A percentile compares a stretch with the other conserved stretches of the same genome.
Conservation (phyloP, 2,888 invertebrate species). For the Incurvaria masculella region DNA sequence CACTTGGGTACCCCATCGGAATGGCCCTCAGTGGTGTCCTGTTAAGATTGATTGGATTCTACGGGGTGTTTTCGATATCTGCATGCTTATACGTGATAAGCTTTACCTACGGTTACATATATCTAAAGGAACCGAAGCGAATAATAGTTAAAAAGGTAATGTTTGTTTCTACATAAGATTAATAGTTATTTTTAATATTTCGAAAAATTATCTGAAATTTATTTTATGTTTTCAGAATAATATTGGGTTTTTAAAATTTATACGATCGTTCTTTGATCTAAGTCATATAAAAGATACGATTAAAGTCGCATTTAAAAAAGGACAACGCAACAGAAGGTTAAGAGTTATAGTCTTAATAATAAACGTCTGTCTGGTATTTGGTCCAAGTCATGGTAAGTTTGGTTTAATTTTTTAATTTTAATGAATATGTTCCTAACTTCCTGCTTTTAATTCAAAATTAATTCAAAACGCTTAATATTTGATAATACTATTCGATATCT, state of each 20-base stretch:
- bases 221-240: constrained; percentile 19
- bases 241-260: constrained; percentile 28
- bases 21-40: constrained; percentile 82
- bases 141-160: constrained; percentile 25
- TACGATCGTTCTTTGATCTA: constrained; percentile 72
- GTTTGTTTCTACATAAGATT: constrained; percentile 16
- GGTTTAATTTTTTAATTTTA: not conserved
- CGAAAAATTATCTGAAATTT: too few species aligned
- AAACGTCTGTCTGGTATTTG: constrained; percentile 79
- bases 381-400: constrained; percentile 73
- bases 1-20: constrained; percentile 83
- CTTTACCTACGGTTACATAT: constrained; percentile 67
- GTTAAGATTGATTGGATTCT: constrained; percentile 68
- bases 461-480: not conserved
- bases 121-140: constrained; percentile 62
- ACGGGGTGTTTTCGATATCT: constrained; percentile 75
- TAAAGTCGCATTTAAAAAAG: constrained; percentile 71
- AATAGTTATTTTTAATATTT: too few species aligned
- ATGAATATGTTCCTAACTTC: not conserved
- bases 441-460: not conserved
- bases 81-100: constrained; percentile 69
- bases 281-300: constrained; percentile 73
- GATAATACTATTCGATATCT: not conserved
- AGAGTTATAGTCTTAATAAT: constrained; percentile 73
- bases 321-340: constrained; percentile 66